Percentiles rank a stretch among this genome's conserved stretches.
These are phyloP conservation scores for Plectrocnemia conspersa DNA, from an alignment of 1,140 invertebrate genomes.

Conservation along the genomic window DNA sequence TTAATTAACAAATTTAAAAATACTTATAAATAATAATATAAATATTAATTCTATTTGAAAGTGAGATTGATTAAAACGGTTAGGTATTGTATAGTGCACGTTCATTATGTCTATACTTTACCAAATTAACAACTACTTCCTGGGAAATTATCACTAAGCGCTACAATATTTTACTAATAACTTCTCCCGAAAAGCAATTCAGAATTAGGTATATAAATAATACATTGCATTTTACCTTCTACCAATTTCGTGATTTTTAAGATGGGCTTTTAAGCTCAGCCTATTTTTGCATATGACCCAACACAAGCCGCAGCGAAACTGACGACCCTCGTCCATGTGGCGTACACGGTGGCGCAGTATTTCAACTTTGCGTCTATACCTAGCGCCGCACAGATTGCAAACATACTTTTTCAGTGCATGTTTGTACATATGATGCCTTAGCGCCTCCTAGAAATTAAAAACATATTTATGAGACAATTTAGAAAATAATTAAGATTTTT, in stretches of 20 bases:
- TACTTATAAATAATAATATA: too few species aligned
- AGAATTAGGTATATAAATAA: too few species aligned
- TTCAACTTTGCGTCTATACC: conserved; percentile 49
- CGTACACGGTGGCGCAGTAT: conserved; percentile 37
- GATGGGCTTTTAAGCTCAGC: conserved; percentile 30
- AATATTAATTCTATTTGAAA: too few species aligned
- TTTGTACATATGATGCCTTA: conserved; percentile 41
- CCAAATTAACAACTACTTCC: too few species aligned
- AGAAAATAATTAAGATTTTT: too few species aligned
- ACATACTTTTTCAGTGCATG: conserved; percentile 49
- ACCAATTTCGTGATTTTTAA: conserved; percentile 28
- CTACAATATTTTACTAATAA: neutral
- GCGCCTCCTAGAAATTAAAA: conserved; percentile 23
- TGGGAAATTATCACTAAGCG: neutral
- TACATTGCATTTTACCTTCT: conserved; percentile 20
- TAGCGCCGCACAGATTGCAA: conserved; percentile 52
- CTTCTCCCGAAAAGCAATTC: too few species aligned
- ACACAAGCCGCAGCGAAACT: conserved; percentile 27
- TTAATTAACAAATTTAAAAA: too few species aligned
- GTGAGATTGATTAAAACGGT: too few species aligned
- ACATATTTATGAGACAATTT: neutral
- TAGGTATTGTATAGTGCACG: too few species aligned
- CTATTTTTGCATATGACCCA: conserved; percentile 31
- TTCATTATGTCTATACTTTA: too few species aligned
- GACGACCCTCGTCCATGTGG: conserved; percentile 29